Conservation (phyloP, 2,113 vertebrate genomes). For the Lontra canadensis region DNA sequence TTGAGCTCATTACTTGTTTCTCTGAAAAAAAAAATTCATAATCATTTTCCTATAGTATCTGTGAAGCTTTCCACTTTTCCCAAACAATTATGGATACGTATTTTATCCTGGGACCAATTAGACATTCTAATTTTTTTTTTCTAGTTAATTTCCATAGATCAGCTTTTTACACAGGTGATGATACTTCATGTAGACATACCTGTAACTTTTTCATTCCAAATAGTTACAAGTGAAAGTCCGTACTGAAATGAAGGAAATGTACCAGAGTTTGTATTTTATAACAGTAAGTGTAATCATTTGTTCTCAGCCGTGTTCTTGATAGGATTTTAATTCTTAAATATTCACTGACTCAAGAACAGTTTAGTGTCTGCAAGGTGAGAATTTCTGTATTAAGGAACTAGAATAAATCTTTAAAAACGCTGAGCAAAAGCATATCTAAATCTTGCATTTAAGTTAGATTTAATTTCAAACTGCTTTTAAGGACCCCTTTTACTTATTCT, state of each 20-base stretch:
- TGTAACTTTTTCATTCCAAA: not conserved
- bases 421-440: constrained; percentile 62
- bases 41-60: not conserved
- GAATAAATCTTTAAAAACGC: constrained; percentile 73
- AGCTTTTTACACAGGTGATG: not conserved
- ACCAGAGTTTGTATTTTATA: not conserved
- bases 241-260: not conserved
- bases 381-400: constrained; percentile 72
- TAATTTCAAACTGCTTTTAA: constrained; percentile 78
- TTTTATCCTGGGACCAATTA: constrained; percentile 36
- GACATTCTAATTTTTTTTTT: not conserved
- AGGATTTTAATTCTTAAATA: constrained; percentile 38
- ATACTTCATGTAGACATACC: not conserved
- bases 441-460: constrained; percentile 77
- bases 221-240: not conserved
- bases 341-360: not conserved
- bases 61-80: not conserved
- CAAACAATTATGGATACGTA: not conserved
- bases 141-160: constrained; percentile 1
- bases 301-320: constrained; percentile 45
- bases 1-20: constrained; percentile 35
- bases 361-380: constrained; percentile 59
- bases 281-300: constrained; percentile 45
- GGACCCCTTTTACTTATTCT: constrained; percentile 76
- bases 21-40: not conserved